phyloP scores from a whole-genome alignment of 2,888 invertebrate species.

The Ophioninae sp. region DNA sequence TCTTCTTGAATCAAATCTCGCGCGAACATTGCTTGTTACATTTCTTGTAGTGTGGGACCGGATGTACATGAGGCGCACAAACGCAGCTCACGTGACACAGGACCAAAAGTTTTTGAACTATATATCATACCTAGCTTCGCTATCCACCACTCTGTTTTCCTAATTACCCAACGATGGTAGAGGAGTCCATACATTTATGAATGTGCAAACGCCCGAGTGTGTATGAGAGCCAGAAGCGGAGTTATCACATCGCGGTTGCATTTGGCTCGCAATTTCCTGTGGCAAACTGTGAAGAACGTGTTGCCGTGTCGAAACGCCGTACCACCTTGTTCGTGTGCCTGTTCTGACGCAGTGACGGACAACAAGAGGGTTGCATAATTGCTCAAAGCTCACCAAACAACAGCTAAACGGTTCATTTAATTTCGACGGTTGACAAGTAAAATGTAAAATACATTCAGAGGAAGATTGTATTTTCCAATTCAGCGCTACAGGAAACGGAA shows the following conservation, averaged over 20 bases:
- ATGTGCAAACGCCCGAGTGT: not conserved
- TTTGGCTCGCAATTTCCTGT: constrained; percentile 40
- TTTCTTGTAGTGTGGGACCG: not conserved
- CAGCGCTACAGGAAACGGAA: not conserved
- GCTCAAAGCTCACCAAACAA: constrained; percentile 31
- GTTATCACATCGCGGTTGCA: constrained; percentile 31
- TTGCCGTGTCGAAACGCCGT: constrained; percentile 11
- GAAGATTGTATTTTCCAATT: not conserved
- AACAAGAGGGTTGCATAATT: constrained; percentile 32
- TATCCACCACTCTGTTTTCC: constrained; percentile 23
- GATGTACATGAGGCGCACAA: constrained; percentile 5
- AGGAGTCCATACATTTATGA: not conserved
- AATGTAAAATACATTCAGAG: not conserved
- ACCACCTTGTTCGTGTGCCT: constrained; percentile 24
- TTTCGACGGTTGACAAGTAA: constrained; percentile 16
- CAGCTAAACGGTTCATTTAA: constrained; percentile 7
- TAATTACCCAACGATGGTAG: constrained; percentile 43
- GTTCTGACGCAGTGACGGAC: not conserved
- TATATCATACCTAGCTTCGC: constrained; percentile 6
- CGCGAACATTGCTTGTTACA: not conserved
- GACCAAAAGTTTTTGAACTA: constrained; percentile 22
- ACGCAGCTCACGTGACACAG: not conserved
- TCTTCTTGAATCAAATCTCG: not conserved
- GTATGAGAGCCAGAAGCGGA: not conserved
- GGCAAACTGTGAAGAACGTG: constrained; percentile 16